Base-by-base conservation (phyloP, 1,140 invertebrate species). In the Frieseomelitta varia region DNA sequence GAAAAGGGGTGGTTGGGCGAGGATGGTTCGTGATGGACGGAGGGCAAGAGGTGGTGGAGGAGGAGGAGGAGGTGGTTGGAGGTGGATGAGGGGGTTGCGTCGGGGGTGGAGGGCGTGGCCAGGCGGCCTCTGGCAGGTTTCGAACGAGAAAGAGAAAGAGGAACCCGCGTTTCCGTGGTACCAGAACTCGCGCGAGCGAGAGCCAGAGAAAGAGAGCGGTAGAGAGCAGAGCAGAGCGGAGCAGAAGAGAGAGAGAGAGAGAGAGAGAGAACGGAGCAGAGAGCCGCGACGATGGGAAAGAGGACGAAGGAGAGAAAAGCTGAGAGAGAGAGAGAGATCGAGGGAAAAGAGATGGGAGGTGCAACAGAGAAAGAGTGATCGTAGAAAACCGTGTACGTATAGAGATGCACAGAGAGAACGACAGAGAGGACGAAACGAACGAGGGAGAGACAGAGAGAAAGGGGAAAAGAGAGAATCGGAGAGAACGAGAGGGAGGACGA, bases 81-180 rank as follows among this genome's bases (percentile, higher is more conserved):
- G 86, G 86, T 88, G 90, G 92, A 91, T 88, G 92, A 92, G 65
- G 74, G 68, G 71, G 85, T 69, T 85, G 85, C 79, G 76, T 87
- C 72, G 80, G 74, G 90, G 91, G 90, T 91, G 90, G 90, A 92
- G 92, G 93, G 93, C 92, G 93, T 94, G 93, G 92, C 92, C 93
- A 92, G 90, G 90, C 91, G 88, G 89, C 88, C 92, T 92, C 92
- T 91, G 90, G 88, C 91, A 91, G 90, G 88, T 92, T 92, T 90
- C 90, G 85, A 92, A 92, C 89, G 91, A 91, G 90, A 92, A 92
- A 93, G 90, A 91, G 89, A 87, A 90, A 92, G 88, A 91, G 92
- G 85, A 90, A 87, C 82, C 8, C 80, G 87, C 85, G 85, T 90
- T 88, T 90, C 88, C 86, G 82, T 90, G 88, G 86, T 90, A 90